Base-by-base conservation (phyloP, 2,113 vertebrate genomes). In the Dascyllus trimaculatus region DNA sequence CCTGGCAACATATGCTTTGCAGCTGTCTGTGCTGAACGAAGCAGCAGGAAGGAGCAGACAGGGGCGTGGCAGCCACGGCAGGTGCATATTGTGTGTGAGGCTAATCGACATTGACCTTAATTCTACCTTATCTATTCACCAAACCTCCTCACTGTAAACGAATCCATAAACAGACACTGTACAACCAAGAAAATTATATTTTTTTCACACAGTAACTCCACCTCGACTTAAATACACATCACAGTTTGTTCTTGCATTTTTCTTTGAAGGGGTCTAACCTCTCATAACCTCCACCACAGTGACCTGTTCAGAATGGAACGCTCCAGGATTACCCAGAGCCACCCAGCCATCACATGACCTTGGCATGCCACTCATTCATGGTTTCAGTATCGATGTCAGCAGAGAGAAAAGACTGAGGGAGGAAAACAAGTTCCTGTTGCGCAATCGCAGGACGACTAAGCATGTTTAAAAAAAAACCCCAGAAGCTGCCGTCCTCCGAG, bases 351-450 rank as follows among this genome's bases (percentile, higher is more conserved):
- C 93, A 92, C 90, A 90, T 92, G 91, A 89, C 71, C 74, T 49
- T 61, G 46, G 81, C 84, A 91, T 88, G 88, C 79, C 78, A 80
- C 80, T 87, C 74, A 84, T 75, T 90, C 84, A 83, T 38, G 60
- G 81, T 87, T 81, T 89, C 74, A 89, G 91, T 92, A 87, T 92
- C 71, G 0, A 85, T 85, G 89, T 87, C 86, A 88, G 82, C 78
- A 71, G 71, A 75, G 77, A 79, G 81, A 83, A 63, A 59, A 73
- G 54, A 72, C 46, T 29, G 53, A 65, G 66, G 61, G 21, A 62
- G 64, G 71, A 53, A 88, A 81, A 89, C 75, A 62, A 88, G 81
- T 89, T 76, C 48, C 81, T 66, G 61, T 93, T 92, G 72, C 25
- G 2, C 62, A 93, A 90, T 80, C 58, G 13, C 54, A 59, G 46